Base-by-base conservation (phyloP, 1,140 invertebrate species). In the Pentalonia nigronervosa region DNA sequence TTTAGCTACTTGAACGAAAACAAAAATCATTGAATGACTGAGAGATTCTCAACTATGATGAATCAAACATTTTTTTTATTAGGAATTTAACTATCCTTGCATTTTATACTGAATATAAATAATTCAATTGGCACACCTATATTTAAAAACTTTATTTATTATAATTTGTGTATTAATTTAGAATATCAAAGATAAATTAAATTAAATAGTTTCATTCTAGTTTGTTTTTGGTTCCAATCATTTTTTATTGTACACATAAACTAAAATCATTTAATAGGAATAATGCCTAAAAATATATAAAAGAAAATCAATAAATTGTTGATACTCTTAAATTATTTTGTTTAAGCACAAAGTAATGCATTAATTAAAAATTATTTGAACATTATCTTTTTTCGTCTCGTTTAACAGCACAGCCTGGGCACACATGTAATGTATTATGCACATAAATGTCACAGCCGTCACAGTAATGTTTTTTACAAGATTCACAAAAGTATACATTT, bases 391-490 rank as follows among this genome's bases (percentile, higher is more conserved):
- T 93, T 36, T 93, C 91, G 8, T 93, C 91, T 53, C 91, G 91
- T 41, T 93, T 91, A 25, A 96, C 96, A 34, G 98, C 97, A 96
- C 99, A 99, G 47, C 98, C 99, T 36, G 99, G 98, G 96, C 99
- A 99, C 21, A 97, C 97, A 95, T 99, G 99, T 53, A 99, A 95
- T 7, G 98, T 97, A 94, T 98, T 98, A 94, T 99, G 98, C 91
- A 99, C 97, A 95, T 99, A 99, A 93, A 98, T 96, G 96, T 99
- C 99, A 96, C 99, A 99, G 95, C 99, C 98, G 94, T 98, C 96
- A 95, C 99, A 99, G 95, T 98, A 99, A 60, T 96, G 95, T 94
- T 97, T 96, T 0, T 95, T 95, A 95, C 99, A 99, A 83, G 96
- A 97, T 67, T 96, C 96, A 95, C 99, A 99, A 86, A 96, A 60